These are phyloP conservation scores for Chionoecetes opilio DNA, from an alignment of 1,140 invertebrate species.

Conservation along the genomic window DNA sequence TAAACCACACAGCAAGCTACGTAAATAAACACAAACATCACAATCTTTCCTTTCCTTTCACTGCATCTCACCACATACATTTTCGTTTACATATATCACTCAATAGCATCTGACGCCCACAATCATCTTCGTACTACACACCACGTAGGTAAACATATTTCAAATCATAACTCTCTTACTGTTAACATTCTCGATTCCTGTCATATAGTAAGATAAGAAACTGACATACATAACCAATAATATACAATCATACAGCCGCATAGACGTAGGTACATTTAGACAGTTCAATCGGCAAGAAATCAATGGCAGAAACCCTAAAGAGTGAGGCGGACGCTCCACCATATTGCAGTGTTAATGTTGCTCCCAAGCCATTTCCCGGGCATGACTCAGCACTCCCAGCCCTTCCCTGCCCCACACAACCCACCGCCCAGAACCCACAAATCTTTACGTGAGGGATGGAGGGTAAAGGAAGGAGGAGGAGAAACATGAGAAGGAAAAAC, in stretches of 20 bases:
- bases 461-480: not conserved
- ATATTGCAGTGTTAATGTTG: slow-evolving; percentile 46
- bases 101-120: not conserved
- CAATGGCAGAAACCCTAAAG: not conserved
- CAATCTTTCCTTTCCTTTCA: not conserved
- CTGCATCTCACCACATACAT: not conserved
- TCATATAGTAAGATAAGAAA: no score
- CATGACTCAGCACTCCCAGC: slow-evolving; percentile 49
- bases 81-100: not conserved
- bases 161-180: no score
- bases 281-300: not conserved
- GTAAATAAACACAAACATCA: not conserved
- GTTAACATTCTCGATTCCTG: no score
- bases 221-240: not conserved
- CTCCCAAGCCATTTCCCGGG: not conserved
- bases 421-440: slow-evolving; percentile 15
- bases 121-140: not conserved
- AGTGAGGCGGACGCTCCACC: not conserved
- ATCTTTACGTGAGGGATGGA: not conserved
- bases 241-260: not conserved
- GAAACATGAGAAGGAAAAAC: not conserved
- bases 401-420: not conserved
- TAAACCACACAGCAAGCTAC: not conserved
- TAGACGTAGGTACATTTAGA: not conserved
- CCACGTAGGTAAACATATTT: not conserved